These are phyloP conservation scores for Coregonus ussuriensis DNA, from an alignment of 2,797 vertebrate species.

Conservation along the genomic window DNA sequence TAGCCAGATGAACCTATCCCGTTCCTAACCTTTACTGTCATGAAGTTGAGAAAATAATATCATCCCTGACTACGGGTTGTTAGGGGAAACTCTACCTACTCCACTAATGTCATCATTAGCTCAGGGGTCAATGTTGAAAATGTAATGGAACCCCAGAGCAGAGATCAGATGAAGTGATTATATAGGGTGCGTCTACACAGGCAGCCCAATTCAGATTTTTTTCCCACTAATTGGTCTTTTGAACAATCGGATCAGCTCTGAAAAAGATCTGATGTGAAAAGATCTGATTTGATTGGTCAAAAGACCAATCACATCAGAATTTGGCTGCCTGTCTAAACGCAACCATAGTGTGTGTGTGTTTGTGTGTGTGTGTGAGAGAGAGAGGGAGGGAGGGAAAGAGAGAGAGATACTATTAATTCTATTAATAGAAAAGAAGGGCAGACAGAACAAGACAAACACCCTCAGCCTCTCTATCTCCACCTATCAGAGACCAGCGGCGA, in stretches of 20 bases:
- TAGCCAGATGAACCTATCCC: too few relatives aligned
- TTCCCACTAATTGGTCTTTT: too few relatives aligned
- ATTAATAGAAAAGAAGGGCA: constrained; percentile 27
- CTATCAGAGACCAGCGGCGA: constrained; percentile 42
- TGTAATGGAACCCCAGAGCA: neutral
- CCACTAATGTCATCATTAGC: neutral
- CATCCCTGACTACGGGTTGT: neutral
- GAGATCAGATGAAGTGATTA: neutral
- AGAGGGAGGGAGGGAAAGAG: constrained; percentile 6
- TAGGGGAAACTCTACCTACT: neutral
- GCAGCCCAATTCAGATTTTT: too few relatives aligned
- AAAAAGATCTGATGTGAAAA: too few relatives aligned
- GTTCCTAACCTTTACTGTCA: too few relatives aligned
- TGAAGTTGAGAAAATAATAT: neutral
- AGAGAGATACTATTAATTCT: neutral
- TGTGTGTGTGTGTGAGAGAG: neutral
- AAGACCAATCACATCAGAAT: too few relatives aligned
- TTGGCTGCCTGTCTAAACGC: too few relatives aligned
- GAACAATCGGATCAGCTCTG: too few relatives aligned
- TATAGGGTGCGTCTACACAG: neutral
- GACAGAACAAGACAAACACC: neutral
- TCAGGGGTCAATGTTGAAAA: neutral
- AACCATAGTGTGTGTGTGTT: neutral
- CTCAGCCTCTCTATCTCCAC: neutral
- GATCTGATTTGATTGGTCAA: too few relatives aligned